phyloP scores from a whole-genome alignment of 2,113 vertebrate genomes.

The Theristicus caerulescens region DNA sequence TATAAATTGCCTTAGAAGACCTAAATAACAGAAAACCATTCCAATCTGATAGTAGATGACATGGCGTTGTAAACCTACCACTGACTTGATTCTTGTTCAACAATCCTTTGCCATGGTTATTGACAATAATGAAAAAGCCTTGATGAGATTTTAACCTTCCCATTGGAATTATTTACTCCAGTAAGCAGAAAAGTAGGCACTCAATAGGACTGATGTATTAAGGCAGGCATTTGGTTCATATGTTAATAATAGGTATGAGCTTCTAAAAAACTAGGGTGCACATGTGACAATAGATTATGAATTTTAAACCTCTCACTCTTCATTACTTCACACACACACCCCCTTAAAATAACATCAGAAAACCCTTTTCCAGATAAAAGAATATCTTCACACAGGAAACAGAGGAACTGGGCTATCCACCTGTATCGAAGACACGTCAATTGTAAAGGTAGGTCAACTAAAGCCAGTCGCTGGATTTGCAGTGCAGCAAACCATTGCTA shows the following conservation, averaged over 20 bases:
- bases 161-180: background rate
- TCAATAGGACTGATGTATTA: background rate
- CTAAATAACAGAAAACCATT: background rate
- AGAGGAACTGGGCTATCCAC: background rate
- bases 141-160: background rate
- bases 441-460: background rate
- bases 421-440: background rate
- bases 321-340: background rate
- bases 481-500: background rate
- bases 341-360: background rate
- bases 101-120: background rate
- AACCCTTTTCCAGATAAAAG: background rate
- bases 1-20: background rate
- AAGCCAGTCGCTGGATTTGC: background rate
- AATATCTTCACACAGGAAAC: background rate
- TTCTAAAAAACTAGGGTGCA: background rate
- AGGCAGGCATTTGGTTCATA: background rate
- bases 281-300: background rate
- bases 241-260: background rate
- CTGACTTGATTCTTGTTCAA: background rate
- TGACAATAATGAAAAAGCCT: background rate
- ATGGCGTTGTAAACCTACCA: background rate
- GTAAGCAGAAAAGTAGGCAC: background rate
- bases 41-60: background rate
- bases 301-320: background rate